Conservation (phyloP, 1,140 invertebrate species). For the Hydropsyche tenuis region DNA sequence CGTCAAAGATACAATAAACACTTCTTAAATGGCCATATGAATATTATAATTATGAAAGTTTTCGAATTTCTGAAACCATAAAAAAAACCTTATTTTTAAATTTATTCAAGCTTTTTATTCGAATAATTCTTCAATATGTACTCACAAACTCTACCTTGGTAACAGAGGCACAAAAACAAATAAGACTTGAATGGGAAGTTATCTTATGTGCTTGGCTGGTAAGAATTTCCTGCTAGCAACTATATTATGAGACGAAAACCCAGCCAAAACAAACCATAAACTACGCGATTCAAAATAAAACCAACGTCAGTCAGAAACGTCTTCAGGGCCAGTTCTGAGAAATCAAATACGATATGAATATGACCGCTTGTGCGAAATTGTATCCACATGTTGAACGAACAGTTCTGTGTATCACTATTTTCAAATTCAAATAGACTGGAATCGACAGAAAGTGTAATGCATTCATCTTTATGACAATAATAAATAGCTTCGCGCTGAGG, state of each 20-base stretch:
- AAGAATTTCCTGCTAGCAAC: neutral
- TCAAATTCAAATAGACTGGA: neutral
- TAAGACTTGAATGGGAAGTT: neutral
- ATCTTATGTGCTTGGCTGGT: neutral
- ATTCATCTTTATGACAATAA: slow-evolving; percentile 7
- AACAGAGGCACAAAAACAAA: too few species aligned
- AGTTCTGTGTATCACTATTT: neutral
- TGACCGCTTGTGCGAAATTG: neutral
- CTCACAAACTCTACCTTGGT: too few species aligned
- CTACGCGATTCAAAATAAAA: slow-evolving; percentile 9
- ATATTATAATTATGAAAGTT: too few species aligned
- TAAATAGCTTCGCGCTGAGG: neutral
- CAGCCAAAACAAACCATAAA: slow-evolving; percentile 17
- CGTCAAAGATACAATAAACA: neutral
- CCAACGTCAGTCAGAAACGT: neutral
- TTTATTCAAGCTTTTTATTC: too few species aligned
- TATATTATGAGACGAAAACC: neutral
- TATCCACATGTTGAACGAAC: too few species aligned
- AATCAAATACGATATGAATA: neutral
- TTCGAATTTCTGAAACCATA: too few species aligned
- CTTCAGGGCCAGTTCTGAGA: neutral
- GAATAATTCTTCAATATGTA: too few species aligned
- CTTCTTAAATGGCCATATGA: neutral
- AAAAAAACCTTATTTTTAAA: too few species aligned
- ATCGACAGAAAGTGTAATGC: slow-evolving; percentile 8